Conservation (phyloP, 1,140 invertebrate genomes). For the Brevipalpus yothersi region DNA sequence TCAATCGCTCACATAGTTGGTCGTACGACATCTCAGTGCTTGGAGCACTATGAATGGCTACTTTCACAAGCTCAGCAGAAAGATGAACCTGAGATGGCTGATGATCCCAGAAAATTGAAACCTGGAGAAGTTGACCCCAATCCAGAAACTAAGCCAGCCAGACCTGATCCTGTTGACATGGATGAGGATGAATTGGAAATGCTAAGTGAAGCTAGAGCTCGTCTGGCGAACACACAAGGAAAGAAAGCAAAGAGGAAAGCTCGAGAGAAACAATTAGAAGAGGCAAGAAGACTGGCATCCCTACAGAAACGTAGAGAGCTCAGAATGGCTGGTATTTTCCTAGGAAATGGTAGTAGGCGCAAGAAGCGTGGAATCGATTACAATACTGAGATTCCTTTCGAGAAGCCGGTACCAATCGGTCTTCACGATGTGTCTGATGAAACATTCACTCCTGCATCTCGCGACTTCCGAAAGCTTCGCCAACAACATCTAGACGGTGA, state of each 20-base stretch:
- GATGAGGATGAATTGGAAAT: constrained; percentile 99
- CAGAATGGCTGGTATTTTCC: constrained; percentile 83
- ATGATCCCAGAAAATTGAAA: constrained; percentile 82
- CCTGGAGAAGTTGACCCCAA: constrained; percentile 99
- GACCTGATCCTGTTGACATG: constrained; percentile 99
- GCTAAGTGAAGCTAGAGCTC: constrained; percentile 90
- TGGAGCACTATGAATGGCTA: constrained; percentile 89
- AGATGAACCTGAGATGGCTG: constrained; percentile 78
- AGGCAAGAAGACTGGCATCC: constrained; percentile 79
- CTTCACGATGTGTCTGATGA: constrained; percentile 86
- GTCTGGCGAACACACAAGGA: constrained; percentile 94
- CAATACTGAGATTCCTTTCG: constrained; percentile 91
- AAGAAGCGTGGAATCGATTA: constrained; percentile 78
- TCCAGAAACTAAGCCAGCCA: constrained; percentile 94
- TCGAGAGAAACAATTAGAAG: constrained; percentile 91
- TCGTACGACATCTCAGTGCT: constrained; percentile 87
- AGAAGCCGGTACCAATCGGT: constrained; percentile 66
- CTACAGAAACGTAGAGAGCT: constrained; percentile 88
- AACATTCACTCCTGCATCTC: constrained; percentile 54
- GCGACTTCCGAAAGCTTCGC: constrained; percentile 62
- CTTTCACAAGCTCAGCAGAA: constrained; percentile 97
- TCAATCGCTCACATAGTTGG: constrained; percentile 98
- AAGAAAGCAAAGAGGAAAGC: constrained; percentile 99
- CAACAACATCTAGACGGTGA: constrained; percentile 86
- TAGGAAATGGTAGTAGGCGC: constrained; percentile 33